These are phyloP conservation scores for Lasioglossum oenotherae DNA, from an alignment of 2,888 invertebrate species.

Conservation along the genomic window DNA sequence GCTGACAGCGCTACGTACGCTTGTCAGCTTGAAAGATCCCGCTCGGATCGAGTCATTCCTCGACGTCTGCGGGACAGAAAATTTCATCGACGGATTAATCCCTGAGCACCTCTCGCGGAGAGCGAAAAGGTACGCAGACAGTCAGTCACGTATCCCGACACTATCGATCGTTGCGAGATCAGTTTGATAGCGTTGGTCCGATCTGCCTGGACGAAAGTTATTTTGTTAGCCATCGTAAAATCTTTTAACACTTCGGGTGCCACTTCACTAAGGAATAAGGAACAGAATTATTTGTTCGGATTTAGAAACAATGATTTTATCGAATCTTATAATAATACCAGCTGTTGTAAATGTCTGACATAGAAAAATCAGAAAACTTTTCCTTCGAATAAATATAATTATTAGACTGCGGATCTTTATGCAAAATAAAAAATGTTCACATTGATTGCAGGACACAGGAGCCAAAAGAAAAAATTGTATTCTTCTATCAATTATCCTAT, in stretches of 20 bases:
- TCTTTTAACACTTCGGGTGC: background rate
- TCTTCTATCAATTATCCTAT: too few species aligned
- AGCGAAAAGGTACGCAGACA: background rate
- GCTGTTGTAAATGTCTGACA: too few species aligned
- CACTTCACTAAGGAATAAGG: background rate
- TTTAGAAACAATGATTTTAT: background rate
- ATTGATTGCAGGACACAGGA: too few species aligned
- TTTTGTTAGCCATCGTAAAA: background rate
- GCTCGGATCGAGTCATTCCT: background rate
- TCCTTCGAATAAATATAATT: too few species aligned
- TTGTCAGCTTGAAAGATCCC: slow-evolving; percentile 2
- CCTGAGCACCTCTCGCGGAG: slow-evolving; percentile 30
- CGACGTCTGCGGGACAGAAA: slow-evolving; percentile 32
- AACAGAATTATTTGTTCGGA: background rate
- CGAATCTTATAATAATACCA: too few species aligned
- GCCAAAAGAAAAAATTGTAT: too few species aligned
- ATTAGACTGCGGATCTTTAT: too few species aligned
- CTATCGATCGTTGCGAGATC: slow-evolving; percentile 36
- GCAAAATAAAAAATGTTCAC: too few species aligned
- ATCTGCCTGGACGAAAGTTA: background rate
- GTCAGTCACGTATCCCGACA: background rate
- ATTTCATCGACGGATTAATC: slow-evolving; percentile 55
- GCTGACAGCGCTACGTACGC: background rate
- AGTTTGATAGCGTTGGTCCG: background rate
- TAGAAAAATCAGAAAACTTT: too few species aligned